Evolutionary conservation across 2,888 invertebrate genomes (phyloP).

Genomic region (Steromphala cineraria): DNA sequence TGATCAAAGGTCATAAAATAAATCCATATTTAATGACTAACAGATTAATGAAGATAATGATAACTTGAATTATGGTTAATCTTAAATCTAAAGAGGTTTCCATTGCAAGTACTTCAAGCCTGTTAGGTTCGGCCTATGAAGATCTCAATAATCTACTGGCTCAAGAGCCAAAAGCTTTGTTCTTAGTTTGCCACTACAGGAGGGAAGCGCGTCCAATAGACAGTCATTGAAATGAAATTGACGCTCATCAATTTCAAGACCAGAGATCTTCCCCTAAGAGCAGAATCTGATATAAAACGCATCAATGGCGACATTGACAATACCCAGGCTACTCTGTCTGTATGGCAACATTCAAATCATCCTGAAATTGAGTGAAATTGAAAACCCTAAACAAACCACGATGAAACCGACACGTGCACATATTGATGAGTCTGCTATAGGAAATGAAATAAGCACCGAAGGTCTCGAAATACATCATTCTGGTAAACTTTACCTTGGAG

Average conservation of each 20-base stretch:
- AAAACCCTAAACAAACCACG: constrained; percentile 5
- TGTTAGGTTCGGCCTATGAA: too few species aligned
- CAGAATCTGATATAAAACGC: constrained; percentile 12
- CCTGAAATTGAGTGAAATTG: constrained; percentile 3
- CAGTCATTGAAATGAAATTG: background rate
- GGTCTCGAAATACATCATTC: too few species aligned
- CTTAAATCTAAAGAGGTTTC: too few species aligned
- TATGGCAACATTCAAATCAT: constrained; percentile 6
- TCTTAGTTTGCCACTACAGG: background rate
- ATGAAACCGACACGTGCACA: background rate
- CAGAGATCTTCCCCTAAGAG: background rate
- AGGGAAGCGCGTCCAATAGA: background rate
- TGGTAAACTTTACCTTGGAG: too few species aligned
- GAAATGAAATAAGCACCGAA: too few species aligned
- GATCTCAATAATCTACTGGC: too few species aligned
- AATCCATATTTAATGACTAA: too few species aligned
- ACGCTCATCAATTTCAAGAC: constrained; percentile 7
- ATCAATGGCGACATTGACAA: constrained; percentile 8
- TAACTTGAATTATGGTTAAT: too few species aligned
- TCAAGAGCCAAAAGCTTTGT: too few species aligned
- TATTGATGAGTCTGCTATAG: background rate
- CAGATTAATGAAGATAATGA: too few species aligned
- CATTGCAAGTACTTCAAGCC: too few species aligned
- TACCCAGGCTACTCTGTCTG: background rate
- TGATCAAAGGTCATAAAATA: too few species aligned